Percentiles rank a stretch among this genome's conserved stretches.
phyloP scores from a whole-genome alignment of 2,888 invertebrate species.

The Andrena minutula region DNA sequence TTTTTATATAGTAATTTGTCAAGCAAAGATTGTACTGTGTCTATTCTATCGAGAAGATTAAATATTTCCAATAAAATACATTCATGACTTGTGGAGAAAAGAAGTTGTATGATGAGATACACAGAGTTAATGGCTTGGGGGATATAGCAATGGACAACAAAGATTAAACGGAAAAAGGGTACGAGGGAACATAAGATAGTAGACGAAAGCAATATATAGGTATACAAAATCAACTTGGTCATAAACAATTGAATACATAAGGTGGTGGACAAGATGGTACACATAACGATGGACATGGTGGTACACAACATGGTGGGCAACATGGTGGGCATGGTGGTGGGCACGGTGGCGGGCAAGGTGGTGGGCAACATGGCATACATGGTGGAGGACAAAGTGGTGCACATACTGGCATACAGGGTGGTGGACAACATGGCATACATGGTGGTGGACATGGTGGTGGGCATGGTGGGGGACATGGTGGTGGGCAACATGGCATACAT shows the following conservation, averaged over 20 bases:
- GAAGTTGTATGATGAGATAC: no score
- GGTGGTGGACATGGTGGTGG: slow-evolving; percentile 32
- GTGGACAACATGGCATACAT: slow-evolving; percentile 77
- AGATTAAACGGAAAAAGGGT: not conserved
- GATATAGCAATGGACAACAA: not conserved
- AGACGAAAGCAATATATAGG: not conserved
- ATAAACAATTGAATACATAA: slow-evolving; percentile 21
- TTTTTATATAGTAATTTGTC: not conserved
- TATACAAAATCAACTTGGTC: not conserved
- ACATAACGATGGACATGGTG: slow-evolving; percentile 36
- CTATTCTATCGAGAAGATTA: not conserved
- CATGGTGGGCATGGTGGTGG: slow-evolving; percentile 1
- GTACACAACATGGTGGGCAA: slow-evolving; percentile 11
- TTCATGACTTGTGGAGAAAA: no score
- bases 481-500: slow-evolving; percentile 23
- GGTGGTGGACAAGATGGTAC: slow-evolving; percentile 60
- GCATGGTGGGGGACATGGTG: slow-evolving; percentile 32
- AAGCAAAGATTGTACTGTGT: not conserved
- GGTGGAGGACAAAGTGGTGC: not conserved
- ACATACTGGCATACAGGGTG: slow-evolving; percentile 69
- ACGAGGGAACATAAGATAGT: not conserved
- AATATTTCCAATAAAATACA: not conserved
- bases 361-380: slow-evolving; percentile 50
- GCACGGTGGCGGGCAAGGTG: not conserved
- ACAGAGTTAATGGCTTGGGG: not conserved